These are phyloP conservation scores for Tauraco erythrolophus DNA, from an alignment of 2,113 vertebrate genomes.

Conservation along the genomic window DNA sequence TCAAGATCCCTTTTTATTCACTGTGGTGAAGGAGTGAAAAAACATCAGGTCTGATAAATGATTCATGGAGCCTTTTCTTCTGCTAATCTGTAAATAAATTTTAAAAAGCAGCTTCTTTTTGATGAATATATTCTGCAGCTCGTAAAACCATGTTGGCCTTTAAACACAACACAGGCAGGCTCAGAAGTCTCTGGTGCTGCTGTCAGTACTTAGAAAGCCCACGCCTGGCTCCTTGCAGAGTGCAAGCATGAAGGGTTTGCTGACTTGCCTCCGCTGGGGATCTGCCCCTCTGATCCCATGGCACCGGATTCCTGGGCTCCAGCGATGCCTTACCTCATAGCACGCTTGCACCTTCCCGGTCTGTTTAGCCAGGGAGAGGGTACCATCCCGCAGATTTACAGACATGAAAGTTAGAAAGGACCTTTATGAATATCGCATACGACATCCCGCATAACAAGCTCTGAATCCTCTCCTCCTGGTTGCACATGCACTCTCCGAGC, in stretches of 20 bases:
- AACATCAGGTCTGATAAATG: conserved; percentile 65
- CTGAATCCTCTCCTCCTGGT: not conserved
- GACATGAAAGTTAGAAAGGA: not conserved
- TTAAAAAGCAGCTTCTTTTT: conserved; percentile 62
- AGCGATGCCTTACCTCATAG: not conserved
- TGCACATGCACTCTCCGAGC: not conserved
- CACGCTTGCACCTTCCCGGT: fast-evolving
- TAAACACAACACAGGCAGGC: conserved; percentile 2
- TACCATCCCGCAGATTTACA: not conserved
- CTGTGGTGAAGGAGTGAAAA: not conserved
- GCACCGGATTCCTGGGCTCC: not conserved
- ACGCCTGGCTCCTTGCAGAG: not conserved
- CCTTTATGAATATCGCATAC: fast-evolving
- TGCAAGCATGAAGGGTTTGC: not conserved
- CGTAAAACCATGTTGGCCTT: conserved; percentile 49
- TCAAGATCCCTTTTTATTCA: conserved; percentile 57
- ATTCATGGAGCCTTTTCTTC: conserved; percentile 67
- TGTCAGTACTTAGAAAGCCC: not conserved
- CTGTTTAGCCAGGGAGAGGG: not conserved
- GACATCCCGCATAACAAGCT: not conserved
- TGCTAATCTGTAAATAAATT: conserved; percentile 73
- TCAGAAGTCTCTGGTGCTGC: not conserved
- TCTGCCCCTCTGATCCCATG: not conserved
- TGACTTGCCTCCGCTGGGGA: not conserved
- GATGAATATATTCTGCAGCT: conserved; percentile 68